Conservation (phyloP, 2,113 vertebrate genomes). For the Patagioenas fasciata region DNA sequence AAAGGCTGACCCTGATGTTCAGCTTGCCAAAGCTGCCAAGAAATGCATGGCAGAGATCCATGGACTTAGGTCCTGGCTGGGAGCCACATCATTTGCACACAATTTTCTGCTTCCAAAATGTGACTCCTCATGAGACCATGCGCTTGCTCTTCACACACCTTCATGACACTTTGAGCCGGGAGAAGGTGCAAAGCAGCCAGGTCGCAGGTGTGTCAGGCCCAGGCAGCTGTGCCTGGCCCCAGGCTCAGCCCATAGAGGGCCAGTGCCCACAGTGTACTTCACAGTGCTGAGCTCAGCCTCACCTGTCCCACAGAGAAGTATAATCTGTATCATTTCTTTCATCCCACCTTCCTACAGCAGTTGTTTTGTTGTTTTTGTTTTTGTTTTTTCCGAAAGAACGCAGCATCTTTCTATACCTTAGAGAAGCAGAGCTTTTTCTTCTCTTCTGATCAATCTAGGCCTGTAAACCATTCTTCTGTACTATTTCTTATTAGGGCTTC, state of each 20-base stretch:
- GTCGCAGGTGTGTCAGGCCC: background rate
- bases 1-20: background rate
- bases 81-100: background rate
- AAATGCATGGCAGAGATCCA: background rate
- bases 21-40: background rate
- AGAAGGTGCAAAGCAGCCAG: background rate
- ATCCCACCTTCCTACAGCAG: background rate
- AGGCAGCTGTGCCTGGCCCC: rapidly evolving
- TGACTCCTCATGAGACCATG: background rate
- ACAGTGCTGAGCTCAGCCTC: background rate
- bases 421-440: background rate
- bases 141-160: rapidly evolving
- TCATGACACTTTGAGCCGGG: background rate
- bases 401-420: background rate
- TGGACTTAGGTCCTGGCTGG: background rate
- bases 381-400: background rate
- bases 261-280: background rate
- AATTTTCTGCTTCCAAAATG: background rate
- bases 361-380: background rate
- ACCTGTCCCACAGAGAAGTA: background rate
- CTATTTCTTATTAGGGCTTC: background rate
- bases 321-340: background rate
- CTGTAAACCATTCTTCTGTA: background rate
- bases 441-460: background rate
- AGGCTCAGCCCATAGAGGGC: too few species aligned